Base-by-base conservation (phyloP, 2,888 invertebrate species). In the Agonopterix subpropinquella region DNA sequence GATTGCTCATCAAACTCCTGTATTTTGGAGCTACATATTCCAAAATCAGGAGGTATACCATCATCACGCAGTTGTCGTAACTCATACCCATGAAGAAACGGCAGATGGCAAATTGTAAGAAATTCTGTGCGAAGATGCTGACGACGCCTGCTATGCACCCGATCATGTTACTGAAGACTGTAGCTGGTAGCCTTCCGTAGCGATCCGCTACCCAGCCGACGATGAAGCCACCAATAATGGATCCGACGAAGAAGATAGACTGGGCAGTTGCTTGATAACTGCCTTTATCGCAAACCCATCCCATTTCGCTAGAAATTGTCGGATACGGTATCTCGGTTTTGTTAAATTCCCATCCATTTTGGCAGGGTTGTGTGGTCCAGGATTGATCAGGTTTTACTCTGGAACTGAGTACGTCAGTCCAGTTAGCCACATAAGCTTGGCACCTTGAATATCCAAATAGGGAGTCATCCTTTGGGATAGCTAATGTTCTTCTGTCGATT, bases 31-130 rank as follows among this genome's bases (percentile, higher is more conserved):
- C 76, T 1, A 73, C 65, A 52, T 77, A 82, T 58, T 84, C 84
- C 37, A 84, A 54, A 11, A 74, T 65, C 1, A 82, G 53, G 2
- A 83, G 59, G 18, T 81, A 84, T 0, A 59, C 62, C 77, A 84
- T 79, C 63, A 77, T 77, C 74, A 82, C 75, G 53, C 79, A 82
- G 50, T 75, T 80, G 47, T 84, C 83, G 43, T 77, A 81, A 3
- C 78, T 72, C 65, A 82, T 73, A 10, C 83, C 83, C 63, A 80
- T 69, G 28, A 84, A 61, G 51, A 84, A 79, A 37, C 83, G 67
- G 45, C 73, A 75, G 2, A 75, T 52, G 2, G 71, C 54, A 48
- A 84, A 84, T 48, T 72, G 58, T 0, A 61, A 18, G 36, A 84
- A 73, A 41, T 66, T 70, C 10, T 50, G 58, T 0, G 70, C 58